Percentiles rank a stretch among this genome's conserved stretches.
These are phyloP conservation scores for Phaonia tiefii DNA, from an alignment of 2,888 invertebrate species.

Conservation along the genomic window DNA sequence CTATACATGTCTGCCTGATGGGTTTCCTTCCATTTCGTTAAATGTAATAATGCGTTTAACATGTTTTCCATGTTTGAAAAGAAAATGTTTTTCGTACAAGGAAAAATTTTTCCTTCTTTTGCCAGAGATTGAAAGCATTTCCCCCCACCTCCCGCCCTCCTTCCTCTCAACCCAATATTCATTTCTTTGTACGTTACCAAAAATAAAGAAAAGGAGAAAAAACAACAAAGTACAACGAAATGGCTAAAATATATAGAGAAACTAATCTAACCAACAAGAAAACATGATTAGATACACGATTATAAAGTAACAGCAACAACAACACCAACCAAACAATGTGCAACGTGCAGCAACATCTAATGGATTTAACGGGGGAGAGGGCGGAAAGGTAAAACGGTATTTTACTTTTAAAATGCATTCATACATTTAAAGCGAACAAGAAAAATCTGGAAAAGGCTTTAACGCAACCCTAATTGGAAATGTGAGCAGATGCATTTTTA, in stretches of 20 bases:
- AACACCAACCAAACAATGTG: conserved; percentile 33
- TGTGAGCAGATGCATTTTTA: conserved; percentile 60
- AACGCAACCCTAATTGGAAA: conserved; percentile 37
- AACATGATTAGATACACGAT: conserved; percentile 67
- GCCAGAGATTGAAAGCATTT: conserved; percentile 64
- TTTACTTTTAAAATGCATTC: conserved; percentile 20
- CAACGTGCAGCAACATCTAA: background rate
- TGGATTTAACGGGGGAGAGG: background rate
- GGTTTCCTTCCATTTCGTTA: conserved; percentile 55
- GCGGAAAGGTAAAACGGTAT: conserved; percentile 30
- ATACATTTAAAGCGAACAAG: background rate
- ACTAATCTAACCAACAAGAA: conserved; percentile 66
- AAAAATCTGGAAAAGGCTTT: background rate
- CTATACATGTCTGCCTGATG: conserved; percentile 22
- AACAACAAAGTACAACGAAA: background rate
- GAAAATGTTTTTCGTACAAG: conserved; percentile 30
- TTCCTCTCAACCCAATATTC: too few species aligned
- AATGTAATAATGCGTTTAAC: conserved; percentile 68
- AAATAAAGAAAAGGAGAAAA: conserved; percentile 14
- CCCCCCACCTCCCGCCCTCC: background rate
- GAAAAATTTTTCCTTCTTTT: conserved; percentile 7
- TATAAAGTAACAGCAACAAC: conserved; percentile 15
- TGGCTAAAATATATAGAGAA: conserved; percentile 45
- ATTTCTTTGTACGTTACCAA: conserved; percentile 11
- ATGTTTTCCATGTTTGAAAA: conserved; percentile 61